These are phyloP conservation scores for Synanthedon andrenaeformis DNA, from an alignment of 2,888 invertebrate genomes.

Conservation along the genomic window DNA sequence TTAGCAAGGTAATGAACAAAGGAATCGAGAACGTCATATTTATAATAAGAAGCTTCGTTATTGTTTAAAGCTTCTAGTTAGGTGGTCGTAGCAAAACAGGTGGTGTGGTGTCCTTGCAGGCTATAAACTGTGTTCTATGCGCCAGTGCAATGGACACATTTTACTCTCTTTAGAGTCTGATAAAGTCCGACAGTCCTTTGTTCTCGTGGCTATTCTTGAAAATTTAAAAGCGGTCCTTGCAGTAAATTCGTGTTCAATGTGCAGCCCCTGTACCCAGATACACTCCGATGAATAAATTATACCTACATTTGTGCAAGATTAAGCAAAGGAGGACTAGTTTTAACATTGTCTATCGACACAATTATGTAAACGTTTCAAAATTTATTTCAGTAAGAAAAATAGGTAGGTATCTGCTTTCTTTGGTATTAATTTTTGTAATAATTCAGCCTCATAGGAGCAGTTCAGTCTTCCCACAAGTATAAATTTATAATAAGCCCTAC, in stretches of 20 bases:
- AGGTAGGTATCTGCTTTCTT: too few species aligned
- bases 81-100: constrained; percentile 19
- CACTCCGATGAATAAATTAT: constrained; percentile 45
- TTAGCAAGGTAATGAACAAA: not conserved
- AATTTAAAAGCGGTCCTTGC: constrained; percentile 55
- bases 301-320: not conserved
- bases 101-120: constrained; percentile 31
- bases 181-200: constrained; percentile 50
- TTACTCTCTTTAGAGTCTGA: constrained; percentile 55
- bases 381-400: too few species aligned
- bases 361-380: too few species aligned
- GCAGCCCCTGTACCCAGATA: constrained; percentile 27
- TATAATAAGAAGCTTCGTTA: not conserved
- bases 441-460: too few species aligned
- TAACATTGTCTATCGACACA: too few species aligned
- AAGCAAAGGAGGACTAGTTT: not conserved
- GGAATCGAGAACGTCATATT: not conserved
- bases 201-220: constrained; percentile 45
- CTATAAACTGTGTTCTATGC: constrained; percentile 35
- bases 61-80: constrained; percentile 1
- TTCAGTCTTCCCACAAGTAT: too few species aligned
- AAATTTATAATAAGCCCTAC: too few species aligned
- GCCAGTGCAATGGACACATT: constrained; percentile 52
- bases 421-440: too few species aligned
- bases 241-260: constrained; percentile 42